Conservation (phyloP, 2,113 vertebrate species). For the Zapornia atra region DNA sequence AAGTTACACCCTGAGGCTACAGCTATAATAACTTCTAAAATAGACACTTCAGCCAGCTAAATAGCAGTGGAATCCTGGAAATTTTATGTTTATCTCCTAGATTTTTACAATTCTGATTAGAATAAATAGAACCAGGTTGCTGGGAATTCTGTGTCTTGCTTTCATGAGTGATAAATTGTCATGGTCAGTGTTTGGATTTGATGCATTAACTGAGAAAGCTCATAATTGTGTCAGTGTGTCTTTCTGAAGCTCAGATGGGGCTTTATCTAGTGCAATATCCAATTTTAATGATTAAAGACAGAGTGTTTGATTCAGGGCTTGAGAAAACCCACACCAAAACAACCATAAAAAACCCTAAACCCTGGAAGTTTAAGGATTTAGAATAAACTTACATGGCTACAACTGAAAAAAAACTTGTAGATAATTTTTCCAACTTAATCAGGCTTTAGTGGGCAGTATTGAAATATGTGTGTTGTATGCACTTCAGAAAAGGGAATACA, state of each 20-base stretch:
- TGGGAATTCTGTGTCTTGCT: not conserved
- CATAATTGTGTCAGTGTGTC: not conserved
- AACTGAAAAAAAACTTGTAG: not conserved
- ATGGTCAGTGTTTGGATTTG: not conserved
- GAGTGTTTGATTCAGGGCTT: not conserved
- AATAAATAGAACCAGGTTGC: not conserved
- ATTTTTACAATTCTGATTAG: not conserved
- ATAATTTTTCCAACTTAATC: not conserved
- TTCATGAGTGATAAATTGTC: not conserved
- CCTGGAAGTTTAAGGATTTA: not conserved
- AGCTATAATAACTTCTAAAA: not conserved
- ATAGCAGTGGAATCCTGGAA: not conserved
- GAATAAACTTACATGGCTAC: not conserved
- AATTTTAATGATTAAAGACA: not conserved
- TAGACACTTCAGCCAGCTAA: not conserved
- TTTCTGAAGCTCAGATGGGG: not conserved
- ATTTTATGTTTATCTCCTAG: not conserved
- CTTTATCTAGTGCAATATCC: not conserved
- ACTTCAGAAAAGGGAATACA: not conserved
- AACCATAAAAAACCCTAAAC: no score
- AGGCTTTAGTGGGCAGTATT: not conserved
- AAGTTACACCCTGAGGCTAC: not conserved
- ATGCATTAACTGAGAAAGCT: not conserved
- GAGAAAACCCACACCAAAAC: not conserved
- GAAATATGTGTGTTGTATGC: not conserved